phyloP scores from a whole-genome alignment of 2,113 vertebrate species.

The Sterna hirundo region DNA sequence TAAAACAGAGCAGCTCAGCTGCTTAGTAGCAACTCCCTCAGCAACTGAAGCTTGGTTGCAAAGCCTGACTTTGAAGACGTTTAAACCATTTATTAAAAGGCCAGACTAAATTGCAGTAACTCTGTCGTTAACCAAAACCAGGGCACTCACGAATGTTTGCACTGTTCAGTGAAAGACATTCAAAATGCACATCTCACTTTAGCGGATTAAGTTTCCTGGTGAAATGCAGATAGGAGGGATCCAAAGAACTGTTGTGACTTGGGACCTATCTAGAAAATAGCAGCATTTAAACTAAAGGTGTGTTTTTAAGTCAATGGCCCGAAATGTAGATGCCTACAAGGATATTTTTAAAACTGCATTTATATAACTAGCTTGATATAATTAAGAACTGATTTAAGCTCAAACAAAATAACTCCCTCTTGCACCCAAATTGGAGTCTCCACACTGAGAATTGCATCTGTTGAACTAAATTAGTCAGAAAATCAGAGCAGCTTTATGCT shows the following conservation, averaged over 20 bases:
- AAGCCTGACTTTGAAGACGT: background rate
- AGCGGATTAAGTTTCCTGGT: background rate
- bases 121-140: background rate
- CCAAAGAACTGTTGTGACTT: background rate
- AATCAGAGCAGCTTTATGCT: conserved; percentile 42
- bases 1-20: background rate
- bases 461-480: conserved; percentile 52
- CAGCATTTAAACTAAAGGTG: conserved; percentile 28
- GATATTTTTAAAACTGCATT: conserved; percentile 48
- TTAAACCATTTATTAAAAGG: background rate
- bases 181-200: background rate
- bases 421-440: conserved; percentile 51
- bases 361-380: conserved; percentile 50
- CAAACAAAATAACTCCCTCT: conserved; percentile 49
- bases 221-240: background rate
- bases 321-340: conserved; percentile 8
- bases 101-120: background rate
- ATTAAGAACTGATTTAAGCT: conserved; percentile 61
- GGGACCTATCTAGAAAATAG: background rate
- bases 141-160: background rate
- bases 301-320: background rate
- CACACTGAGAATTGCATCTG: conserved; percentile 42
- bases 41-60: background rate
- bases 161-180: background rate
- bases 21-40: background rate